Conservation (phyloP, 1,140 invertebrate genomes). For the Drosophila bipectinata region DNA sequence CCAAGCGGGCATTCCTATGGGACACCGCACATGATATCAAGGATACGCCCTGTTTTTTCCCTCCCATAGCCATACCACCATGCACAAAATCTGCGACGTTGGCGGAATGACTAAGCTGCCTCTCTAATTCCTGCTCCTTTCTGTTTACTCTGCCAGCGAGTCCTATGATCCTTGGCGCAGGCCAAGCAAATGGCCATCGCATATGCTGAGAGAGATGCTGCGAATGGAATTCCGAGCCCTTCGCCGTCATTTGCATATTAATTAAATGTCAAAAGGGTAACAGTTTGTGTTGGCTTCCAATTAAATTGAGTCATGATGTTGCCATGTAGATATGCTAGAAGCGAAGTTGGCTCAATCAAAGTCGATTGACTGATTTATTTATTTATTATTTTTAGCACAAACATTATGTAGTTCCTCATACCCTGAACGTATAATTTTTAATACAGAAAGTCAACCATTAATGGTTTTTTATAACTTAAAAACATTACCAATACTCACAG, state of each 20-base stretch:
- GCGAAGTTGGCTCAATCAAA: slow-evolving; percentile 24
- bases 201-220: slow-evolving; percentile 22
- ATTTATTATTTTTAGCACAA: no score
- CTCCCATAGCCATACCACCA: slow-evolving; percentile 31
- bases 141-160: slow-evolving; percentile 39
- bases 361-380: neutral
- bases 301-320: slow-evolving; percentile 44
- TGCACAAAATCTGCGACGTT: slow-evolving; percentile 73
- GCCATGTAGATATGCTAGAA: neutral
- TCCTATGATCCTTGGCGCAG: slow-evolving; percentile 4
- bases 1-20: slow-evolving; percentile 70
- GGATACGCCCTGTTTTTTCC: slow-evolving; percentile 14
- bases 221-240: slow-evolving; percentile 27
- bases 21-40: slow-evolving; percentile 36
- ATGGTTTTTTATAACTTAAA: no score
- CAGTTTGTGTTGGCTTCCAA: slow-evolving; percentile 40
- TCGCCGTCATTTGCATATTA: slow-evolving; percentile 71
- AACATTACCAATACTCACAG: no score
- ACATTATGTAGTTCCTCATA: no score
- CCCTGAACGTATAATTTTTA: no score
- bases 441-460: no score
- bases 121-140: slow-evolving; percentile 62
- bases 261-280: slow-evolving; percentile 77
- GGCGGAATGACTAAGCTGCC: slow-evolving; percentile 72
- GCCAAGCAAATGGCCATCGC: slow-evolving; percentile 38